These are phyloP conservation scores for Therioaphis trifolii DNA, from an alignment of 2,888 invertebrate genomes.

Conservation along the genomic window DNA sequence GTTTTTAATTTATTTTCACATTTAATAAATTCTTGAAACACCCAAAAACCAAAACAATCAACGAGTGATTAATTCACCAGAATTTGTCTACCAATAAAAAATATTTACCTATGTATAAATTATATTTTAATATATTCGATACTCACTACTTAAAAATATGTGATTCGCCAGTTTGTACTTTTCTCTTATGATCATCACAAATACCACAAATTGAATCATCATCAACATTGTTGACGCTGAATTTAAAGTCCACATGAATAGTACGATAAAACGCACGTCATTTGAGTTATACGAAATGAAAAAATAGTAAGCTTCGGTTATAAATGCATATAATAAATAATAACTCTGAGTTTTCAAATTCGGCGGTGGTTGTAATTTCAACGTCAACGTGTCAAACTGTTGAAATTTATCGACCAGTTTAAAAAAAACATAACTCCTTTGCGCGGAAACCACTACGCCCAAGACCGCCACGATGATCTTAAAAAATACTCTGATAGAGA, in stretches of 20 bases:
- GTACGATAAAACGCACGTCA: background rate
- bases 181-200: conserved; percentile 13
- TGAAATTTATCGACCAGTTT: background rate
- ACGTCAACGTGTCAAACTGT: background rate
- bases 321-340: background rate
- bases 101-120: no score
- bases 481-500: background rate
- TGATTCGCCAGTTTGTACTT: conserved; percentile 8
- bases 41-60: no score
- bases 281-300: no score
- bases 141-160: conserved; percentile 29
- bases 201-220: background rate
- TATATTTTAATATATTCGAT: no score
- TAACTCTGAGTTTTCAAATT: background rate
- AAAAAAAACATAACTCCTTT: conserved; percentile 6
- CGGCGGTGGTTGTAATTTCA: background rate
- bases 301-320: background rate
- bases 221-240: background rate
- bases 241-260: background rate
- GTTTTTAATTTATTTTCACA: no score
- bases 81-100: no score
- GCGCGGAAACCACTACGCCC: background rate
- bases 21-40: no score
- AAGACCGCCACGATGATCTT: background rate
- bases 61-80: no score